Conservation (phyloP, 2,113 vertebrate species). For the Athene noctua region DNA sequence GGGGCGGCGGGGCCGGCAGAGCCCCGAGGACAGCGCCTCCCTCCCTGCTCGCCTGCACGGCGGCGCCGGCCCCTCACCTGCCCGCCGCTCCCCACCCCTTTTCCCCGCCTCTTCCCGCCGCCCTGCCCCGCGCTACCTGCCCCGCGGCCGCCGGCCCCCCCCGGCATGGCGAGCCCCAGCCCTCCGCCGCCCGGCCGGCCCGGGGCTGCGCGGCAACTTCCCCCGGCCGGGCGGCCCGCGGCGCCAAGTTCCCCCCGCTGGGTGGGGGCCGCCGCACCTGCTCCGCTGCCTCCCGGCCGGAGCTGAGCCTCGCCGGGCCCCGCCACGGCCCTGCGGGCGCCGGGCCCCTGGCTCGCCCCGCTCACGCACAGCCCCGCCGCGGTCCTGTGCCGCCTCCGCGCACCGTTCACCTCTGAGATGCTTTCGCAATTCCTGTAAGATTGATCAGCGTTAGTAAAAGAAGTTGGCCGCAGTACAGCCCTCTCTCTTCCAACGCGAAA, state of each 20-base stretch:
- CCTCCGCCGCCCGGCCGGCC: neutral
- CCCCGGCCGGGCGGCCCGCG: too few relatives aligned
- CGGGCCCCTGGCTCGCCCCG: neutral
- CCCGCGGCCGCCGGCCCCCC: neutral
- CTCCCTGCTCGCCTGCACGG: neutral
- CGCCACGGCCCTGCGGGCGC: neutral
- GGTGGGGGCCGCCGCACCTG: neutral
- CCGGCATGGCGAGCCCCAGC: neutral
- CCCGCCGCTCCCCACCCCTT: neutral
- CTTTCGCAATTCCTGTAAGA: rapidly evolving
- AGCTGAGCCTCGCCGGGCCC: neutral
- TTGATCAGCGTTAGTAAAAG: rapidly evolving
- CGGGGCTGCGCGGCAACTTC: neutral
- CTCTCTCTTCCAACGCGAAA: neutral
- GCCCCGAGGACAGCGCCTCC: neutral
- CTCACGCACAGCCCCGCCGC: neutral
- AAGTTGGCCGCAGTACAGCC: neutral
- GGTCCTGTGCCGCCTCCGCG: rapidly evolving
- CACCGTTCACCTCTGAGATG: neutral
- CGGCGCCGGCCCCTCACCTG: neutral
- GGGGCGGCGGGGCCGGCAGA: too few relatives aligned
- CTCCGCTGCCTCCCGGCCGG: neutral
- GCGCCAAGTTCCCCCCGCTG: neutral
- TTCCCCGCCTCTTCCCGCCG: neutral
- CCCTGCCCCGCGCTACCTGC: neutral